phyloP scores from a whole-genome alignment of 92 coral and sea anemone genomes.

The Palythoa grandiflora region DNA sequence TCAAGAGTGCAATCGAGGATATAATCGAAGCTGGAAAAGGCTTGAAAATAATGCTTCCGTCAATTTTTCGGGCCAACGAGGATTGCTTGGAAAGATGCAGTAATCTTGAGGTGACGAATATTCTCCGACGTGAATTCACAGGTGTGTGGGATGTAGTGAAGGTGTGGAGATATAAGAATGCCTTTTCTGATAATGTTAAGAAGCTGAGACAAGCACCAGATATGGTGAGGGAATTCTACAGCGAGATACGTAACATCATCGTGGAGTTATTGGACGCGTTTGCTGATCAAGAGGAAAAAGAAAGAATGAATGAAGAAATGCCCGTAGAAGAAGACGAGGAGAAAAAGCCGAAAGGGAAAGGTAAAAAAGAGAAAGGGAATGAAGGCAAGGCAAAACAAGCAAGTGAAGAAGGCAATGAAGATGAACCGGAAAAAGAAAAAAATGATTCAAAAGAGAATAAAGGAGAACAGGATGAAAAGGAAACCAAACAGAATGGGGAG shows the following conservation, averaged over 20 bases:
- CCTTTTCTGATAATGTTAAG: constrained; percentile 65
- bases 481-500: too few species aligned
- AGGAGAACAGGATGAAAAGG: neutral
- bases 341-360: constrained; percentile 17
- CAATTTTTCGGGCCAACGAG: constrained; percentile 58
- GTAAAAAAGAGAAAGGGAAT: constrained; percentile 7
- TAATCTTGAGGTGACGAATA: constrained; percentile 51
- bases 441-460: neutral
- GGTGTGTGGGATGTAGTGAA: constrained; percentile 71
- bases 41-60: constrained; percentile 72
- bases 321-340: constrained; percentile 39
- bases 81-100: constrained; percentile 63
- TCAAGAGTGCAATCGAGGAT: constrained; percentile 67
- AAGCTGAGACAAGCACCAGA: constrained; percentile 72
- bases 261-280: constrained; percentile 63
- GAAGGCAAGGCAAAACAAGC: neutral
- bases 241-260: constrained; percentile 61
- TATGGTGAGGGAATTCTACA: constrained; percentile 80
- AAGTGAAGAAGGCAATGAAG: neutral
- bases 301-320: constrained; percentile 54
- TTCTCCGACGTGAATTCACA: constrained; percentile 62
- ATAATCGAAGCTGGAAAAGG: constrained; percentile 68
- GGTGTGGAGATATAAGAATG: constrained; percentile 56
- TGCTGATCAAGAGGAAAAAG: constrained; percentile 66
- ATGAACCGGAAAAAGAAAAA: constrained; percentile 16